A percentile compares a stretch with the other conserved stretches of the same genome.
phyloP scores from a whole-genome alignment of 1,140 invertebrate species.

The Macrostomum lignano region DNA sequence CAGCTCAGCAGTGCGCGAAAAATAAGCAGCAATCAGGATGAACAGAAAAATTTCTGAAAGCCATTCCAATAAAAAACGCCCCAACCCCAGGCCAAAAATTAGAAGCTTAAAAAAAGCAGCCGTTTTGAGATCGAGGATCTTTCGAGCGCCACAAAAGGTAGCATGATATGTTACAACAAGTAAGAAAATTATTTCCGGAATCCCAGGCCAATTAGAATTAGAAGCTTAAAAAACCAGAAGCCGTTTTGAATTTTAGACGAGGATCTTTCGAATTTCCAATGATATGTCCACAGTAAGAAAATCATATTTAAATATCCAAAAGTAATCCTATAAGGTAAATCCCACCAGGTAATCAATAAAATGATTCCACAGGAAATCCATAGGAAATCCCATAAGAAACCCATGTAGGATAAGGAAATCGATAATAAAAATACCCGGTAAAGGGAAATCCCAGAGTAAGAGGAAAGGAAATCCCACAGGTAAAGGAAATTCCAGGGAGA shows the following conservation, averaged over 20 bases:
- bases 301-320: too few species aligned
- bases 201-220: conserved; percentile 66
- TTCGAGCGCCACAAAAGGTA: conserved; percentile 60
- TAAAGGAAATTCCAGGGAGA: too few species aligned
- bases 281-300: too few species aligned
- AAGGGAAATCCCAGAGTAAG: too few species aligned
- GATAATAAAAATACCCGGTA: too few species aligned
- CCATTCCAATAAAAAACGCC: conserved; percentile 80
- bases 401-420: too few species aligned
- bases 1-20: conserved; percentile 82
- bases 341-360: too few species aligned
- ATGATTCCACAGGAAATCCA: too few species aligned
- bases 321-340: too few species aligned
- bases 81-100: conserved; percentile 93
- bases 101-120: conserved; percentile 43
- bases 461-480: too few species aligned
- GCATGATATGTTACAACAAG: background rate
- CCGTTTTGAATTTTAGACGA: conserved; percentile 15
- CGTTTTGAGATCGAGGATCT: conserved; percentile 39
- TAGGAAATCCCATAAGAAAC: too few species aligned
- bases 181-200: too few species aligned
- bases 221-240: conserved; percentile 89
- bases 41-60: conserved; percentile 31
- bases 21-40: conserved; percentile 56
- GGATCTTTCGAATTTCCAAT: conserved; percentile 5